phyloP scores from a whole-genome alignment of 2,797 vertebrate genomes.

The Eptatretus atami region DNA sequence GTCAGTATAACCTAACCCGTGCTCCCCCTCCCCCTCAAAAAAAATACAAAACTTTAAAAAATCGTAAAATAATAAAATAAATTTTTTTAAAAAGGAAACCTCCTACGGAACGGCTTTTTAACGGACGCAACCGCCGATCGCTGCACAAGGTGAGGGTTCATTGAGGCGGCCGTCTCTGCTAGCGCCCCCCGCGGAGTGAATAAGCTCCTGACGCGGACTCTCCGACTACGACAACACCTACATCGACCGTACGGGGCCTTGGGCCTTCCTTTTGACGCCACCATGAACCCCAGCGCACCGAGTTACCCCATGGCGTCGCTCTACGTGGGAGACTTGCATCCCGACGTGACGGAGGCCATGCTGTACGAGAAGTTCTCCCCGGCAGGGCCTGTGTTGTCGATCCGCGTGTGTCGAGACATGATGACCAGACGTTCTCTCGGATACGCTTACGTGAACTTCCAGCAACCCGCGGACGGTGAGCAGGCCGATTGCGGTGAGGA shows the following conservation, averaged over 20 bases:
- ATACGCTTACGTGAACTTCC: slow-evolving; percentile 94
- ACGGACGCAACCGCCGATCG: too few relatives aligned
- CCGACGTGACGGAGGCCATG: slow-evolving; percentile 91
- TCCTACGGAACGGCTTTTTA: too few relatives aligned
- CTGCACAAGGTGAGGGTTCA: too few relatives aligned
- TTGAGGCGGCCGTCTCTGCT: background rate
- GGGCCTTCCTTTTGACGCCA: background rate
- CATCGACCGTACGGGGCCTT: too few relatives aligned
- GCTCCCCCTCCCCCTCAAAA: background rate
- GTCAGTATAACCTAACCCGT: too few relatives aligned
- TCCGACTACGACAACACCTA: too few relatives aligned
- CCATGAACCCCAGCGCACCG: slow-evolving; percentile 50
- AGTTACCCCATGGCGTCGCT: slow-evolving; percentile 95
- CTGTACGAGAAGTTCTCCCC: slow-evolving; percentile 97
- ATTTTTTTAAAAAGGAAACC: background rate
- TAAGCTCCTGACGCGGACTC: too few relatives aligned
- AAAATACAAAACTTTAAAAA: slow-evolving; percentile 3
- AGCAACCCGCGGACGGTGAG: slow-evolving; percentile 82
- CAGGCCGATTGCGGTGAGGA: background rate
- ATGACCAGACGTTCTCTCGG: slow-evolving; percentile 84
- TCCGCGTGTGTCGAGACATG: slow-evolving; percentile 86
- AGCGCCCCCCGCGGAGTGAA: background rate
- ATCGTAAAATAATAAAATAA: background rate
- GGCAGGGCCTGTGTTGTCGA: slow-evolving; percentile 72
- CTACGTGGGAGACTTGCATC: slow-evolving; percentile 83